Evolutionary conservation across 2,888 invertebrate genomes (phyloP).

Genomic region (Archips crataeganus): DNA sequence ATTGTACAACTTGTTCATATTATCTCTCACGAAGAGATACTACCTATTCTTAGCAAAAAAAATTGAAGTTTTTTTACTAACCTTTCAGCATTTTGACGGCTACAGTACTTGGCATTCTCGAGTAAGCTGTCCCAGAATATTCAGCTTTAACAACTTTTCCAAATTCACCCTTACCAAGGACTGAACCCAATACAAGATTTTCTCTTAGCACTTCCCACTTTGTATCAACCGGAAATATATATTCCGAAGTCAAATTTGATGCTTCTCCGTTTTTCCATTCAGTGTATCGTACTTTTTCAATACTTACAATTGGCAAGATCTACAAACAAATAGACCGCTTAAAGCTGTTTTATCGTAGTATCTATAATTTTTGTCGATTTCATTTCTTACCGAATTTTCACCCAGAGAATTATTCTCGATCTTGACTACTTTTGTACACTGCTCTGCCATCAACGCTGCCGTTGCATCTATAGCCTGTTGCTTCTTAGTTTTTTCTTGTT

Average conservation of each 20-base stretch:
- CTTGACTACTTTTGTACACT: neutral
- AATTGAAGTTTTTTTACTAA: slow-evolving; percentile 58
- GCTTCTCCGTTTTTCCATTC: neutral
- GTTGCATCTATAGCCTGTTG: neutral
- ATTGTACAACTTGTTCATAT: no score
- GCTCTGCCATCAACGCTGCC: neutral
- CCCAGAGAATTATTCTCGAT: neutral
- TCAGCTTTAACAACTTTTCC: slow-evolving; percentile 97
- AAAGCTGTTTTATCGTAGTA: neutral
- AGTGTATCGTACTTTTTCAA: neutral
- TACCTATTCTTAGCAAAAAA: no score
- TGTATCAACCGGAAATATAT: slow-evolving; percentile 90
- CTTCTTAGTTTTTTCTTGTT: neutral
- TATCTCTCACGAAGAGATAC: no score
- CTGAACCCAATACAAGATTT: slow-evolving; percentile 91
- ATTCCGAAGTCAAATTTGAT: neutral
- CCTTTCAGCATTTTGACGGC: slow-evolving; percentile 99
- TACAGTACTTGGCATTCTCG: slow-evolving; percentile 89
- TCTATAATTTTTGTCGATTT: neutral
- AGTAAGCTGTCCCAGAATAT: slow-evolving; percentile 85
- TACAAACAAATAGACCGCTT: neutral
- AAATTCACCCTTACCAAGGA: slow-evolving; percentile 98
- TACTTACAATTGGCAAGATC: neutral
- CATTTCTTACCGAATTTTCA: neutral
- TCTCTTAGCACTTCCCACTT: slow-evolving; percentile 97